A percentile compares a stretch with the other conserved stretches of the same genome.
Conservation (phyloP, 1,140 invertebrate species). For the Hypsibius dujardini region DNA sequence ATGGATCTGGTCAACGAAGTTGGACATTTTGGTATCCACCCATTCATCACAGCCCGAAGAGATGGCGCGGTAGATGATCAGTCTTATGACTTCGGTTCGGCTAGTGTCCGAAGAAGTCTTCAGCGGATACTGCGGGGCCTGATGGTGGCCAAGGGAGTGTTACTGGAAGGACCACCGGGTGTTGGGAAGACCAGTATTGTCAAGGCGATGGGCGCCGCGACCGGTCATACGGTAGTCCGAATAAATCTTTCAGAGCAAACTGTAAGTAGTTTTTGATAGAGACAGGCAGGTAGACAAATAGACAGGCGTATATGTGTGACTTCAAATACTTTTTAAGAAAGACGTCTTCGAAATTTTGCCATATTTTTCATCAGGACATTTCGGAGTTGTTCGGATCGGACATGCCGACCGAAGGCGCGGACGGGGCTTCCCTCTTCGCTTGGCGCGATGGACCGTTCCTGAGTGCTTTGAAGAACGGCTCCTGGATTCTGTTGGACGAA, state of each 20-base stretch:
- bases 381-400: slow-evolving; percentile 95
- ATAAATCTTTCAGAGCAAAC: slow-evolving; percentile 98
- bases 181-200: slow-evolving; percentile 94
- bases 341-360: slow-evolving; percentile 12
- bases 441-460: slow-evolving; percentile 93
- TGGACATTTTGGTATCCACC: too few species aligned
- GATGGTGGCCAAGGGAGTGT: slow-evolving; percentile 67
- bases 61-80: too few species aligned
- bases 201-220: slow-evolving; percentile 64
- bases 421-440: slow-evolving; percentile 58
- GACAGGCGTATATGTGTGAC: slow-evolving; percentile 12
- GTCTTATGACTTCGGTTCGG: slow-evolving; percentile 54
- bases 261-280: slow-evolving; percentile 38
- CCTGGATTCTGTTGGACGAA: slow-evolving; percentile 97
- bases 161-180: slow-evolving; percentile 91
- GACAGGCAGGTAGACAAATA: neutral
- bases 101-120: slow-evolving; percentile 63
- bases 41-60: too few species aligned
- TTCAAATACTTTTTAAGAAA: slow-evolving; percentile 19
- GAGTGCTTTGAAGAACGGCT: slow-evolving; percentile 67
- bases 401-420: slow-evolving; percentile 71
- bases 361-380: slow-evolving; percentile 50
- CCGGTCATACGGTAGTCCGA: slow-evolving; percentile 59
- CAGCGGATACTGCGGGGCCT: slow-evolving; percentile 65
- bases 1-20: too few species aligned